Conservation (phyloP, 35 echinoderm and acorn worm species). For the Apostichopus parvimensis region DNA sequence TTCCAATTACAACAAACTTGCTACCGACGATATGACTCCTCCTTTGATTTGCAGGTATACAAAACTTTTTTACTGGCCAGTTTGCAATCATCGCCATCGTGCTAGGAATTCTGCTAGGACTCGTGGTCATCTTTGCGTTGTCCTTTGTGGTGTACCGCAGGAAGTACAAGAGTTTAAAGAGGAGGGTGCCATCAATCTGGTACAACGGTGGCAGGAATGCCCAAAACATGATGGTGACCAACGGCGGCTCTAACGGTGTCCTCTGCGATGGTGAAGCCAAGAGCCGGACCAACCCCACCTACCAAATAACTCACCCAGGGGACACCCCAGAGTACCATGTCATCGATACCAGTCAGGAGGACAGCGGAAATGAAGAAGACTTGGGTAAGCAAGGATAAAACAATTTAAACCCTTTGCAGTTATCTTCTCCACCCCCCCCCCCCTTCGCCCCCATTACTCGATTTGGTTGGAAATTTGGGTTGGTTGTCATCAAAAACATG, state of each 20-base stretch:
- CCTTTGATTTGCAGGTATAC: not conserved
- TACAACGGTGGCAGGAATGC: conserved; percentile 57
- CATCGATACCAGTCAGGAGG: conserved; percentile 83
- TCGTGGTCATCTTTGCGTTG: conserved; percentile 71
- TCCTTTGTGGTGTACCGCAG: conserved; percentile 83
- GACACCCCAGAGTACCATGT: conserved; percentile 95
- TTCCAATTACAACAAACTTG: too few species aligned
- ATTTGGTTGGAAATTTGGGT: too few species aligned
- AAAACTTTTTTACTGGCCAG: not conserved
- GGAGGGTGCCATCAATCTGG: conserved; percentile 64
- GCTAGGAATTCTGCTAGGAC: conserved; percentile 68
- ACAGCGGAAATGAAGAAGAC: conserved; percentile 84
- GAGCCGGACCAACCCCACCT: conserved; percentile 85
- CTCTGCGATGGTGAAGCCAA: conserved; percentile 48
- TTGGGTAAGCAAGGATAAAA: conserved; percentile 22
- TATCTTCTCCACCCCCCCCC: too few species aligned
- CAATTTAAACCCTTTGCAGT: too few species aligned
- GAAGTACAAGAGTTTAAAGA: conserved; percentile 94
- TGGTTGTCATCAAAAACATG: too few species aligned
- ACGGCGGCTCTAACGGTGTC: conserved; percentile 12
- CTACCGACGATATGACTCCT: too few species aligned
- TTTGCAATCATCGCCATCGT: conserved; percentile 59
- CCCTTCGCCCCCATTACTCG: too few species aligned
- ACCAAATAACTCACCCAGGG: conserved; percentile 91
- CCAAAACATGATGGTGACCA: conserved; percentile 37